These are phyloP conservation scores for Aphelenchoides avenae DNA, from an alignment of 1,140 invertebrate genomes.

Conservation along the genomic window DNA sequence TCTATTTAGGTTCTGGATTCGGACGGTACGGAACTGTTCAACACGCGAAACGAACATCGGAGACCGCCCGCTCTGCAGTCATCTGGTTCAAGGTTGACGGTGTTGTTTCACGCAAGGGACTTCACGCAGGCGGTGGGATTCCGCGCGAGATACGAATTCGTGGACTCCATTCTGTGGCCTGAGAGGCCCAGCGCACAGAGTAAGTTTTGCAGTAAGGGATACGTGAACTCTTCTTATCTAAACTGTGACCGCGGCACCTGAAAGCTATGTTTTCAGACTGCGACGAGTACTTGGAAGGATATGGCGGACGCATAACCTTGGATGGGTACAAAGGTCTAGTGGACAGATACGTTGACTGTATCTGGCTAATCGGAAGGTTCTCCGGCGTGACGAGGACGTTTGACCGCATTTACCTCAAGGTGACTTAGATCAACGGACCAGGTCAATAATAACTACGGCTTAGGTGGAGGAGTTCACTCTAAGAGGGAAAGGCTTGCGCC, in stretches of 20 bases:
- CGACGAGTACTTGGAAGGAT: conserved; percentile 41
- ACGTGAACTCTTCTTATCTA: conserved; percentile 5
- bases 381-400: conserved; percentile 25
- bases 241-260: not conserved
- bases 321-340: conserved; percentile 19
- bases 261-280: conserved; percentile 52
- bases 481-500: conserved; percentile 25
- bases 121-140: conserved; percentile 44
- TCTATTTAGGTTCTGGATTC: conserved; percentile 35
- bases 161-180: conserved; percentile 22
- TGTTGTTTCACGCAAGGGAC: conserved; percentile 39
- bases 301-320: conserved; percentile 37
- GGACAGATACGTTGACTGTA: conserved; percentile 41
- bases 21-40: conserved; percentile 40
- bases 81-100: conserved; percentile 13
- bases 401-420: conserved; percentile 42
- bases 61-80: conserved; percentile 37
- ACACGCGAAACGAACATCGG: conserved; percentile 36
- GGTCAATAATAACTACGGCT: too few species aligned
- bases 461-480: conserved; percentile 48
- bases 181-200: conserved; percentile 36
- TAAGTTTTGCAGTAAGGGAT: conserved; percentile 12
- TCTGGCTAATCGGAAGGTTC: conserved; percentile 47
- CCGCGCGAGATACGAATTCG: conserved; percentile 44
- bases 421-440: too few species aligned